Base-by-base conservation (phyloP, 1,140 invertebrate genomes). In the Drosophila punjabiensis region DNA sequence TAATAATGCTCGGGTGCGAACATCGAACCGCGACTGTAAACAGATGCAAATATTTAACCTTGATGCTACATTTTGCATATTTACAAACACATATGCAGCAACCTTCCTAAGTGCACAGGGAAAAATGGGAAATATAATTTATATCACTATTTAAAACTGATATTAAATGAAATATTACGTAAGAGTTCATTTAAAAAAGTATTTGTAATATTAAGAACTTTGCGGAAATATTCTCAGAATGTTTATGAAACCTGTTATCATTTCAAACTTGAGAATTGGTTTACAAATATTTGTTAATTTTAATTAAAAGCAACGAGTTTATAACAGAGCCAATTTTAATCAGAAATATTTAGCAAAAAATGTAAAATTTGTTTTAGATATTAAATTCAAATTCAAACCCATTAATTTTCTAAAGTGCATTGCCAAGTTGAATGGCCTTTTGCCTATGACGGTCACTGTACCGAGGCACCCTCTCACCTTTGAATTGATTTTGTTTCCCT, bases 11-110 rank as follows among this genome's bases (percentile, higher is more conserved):
- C 55, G 68, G 69, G 73, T 59, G 65, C 66, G 67, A 84, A 75
- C 14, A 35, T 30, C 47, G 43, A 33, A 33, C 30, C 55, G 58
- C 39, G 45, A 7, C 58, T 61, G 55, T 45, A 61, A 70, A 79
- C 63, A 81, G 84, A 84, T 81, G 85, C 81, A 89, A 88, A 88
- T 88, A 81, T 88, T 88, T 88, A 88, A 88, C 85, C 85, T 88
- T 88, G 85, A 78, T 88, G 84, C 85, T 76, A 81, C 66, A 81
- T 73, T 71, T 43, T 66, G 62, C 47, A 69, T 59, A 55, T 50
- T 24, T 52, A 45, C 18, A 52, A 47, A 53, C 11, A 65, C 28
- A 48, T 53, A 20, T 80, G 50, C 43, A 68, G 50, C 58, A 48
- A 52, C 67, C 60, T 35, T 37, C 8, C 20, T n/a, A n/a, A 18